Base-by-base conservation (phyloP, 2,888 invertebrate genomes). In the Sabatieria punctata region DNA sequence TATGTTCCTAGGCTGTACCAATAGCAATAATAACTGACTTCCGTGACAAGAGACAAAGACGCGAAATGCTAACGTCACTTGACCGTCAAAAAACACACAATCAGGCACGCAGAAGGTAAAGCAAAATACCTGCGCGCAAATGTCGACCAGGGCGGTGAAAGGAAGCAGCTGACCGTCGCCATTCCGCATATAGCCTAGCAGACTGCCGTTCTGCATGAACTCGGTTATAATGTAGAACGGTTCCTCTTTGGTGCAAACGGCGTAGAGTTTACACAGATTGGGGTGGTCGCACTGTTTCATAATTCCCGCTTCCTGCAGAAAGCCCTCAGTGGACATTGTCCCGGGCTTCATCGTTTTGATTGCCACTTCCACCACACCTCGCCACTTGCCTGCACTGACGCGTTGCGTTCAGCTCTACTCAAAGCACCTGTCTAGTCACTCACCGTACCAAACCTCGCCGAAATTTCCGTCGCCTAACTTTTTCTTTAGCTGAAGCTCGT, bases 241-340 rank as follows among this genome's bases (percentile, higher is more conserved):
- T 60, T 89, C 89, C 61, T 85, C 83, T 57, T 78, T 77, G 0
- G 85, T 82, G 65, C 88, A 88, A 19, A 91, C 88, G 0, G 88
- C 91, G 68, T 86, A 89, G 24, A 91, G 72, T 3, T 85, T 83
- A n/a, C 91, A 88, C 38, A 91, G 74, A 54, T 89, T 80, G 67
- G 88, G 83, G 71, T 97, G 97, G 44, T 89, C 77, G 72, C 93
- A 86, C 68, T 89, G 85, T 66, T 97, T 97, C 97, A 97, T 97
- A 54, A 97, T 93, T 54, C 82, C 82, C 3, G 95, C 95, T 69
- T 97, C 97, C 69, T 91, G 83, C 1, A 97, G 75, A 75, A 97
- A 97, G 1, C 91, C 93, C 58, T 83, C 80, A 6, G 86, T 84
- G 24, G 89, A 86, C 95, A 97, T 97, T 13, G 91, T 84, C 51